Evolutionary conservation across 2,888 invertebrate species (phyloP).

Genomic region (Beris morrisii): DNA sequence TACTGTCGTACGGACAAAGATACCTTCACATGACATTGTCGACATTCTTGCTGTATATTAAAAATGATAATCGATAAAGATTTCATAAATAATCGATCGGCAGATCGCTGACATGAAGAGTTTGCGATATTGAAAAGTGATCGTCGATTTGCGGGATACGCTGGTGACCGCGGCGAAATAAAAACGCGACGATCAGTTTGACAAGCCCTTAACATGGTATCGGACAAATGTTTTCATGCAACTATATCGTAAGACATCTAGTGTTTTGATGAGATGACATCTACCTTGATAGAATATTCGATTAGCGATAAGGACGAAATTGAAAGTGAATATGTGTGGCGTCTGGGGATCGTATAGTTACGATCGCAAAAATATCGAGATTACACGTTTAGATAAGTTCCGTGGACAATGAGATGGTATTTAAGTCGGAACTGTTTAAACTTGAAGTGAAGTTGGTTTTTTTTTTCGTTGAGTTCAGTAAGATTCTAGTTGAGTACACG

Average conservation of each 20-base stretch:
- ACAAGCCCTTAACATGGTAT: slow-evolving; percentile 42
- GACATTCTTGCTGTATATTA: slow-evolving; percentile 52
- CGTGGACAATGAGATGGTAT: too few relatives aligned
- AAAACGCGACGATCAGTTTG: slow-evolving; percentile 22
- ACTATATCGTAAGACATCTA: slow-evolving; percentile 13
- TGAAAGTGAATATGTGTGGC: neutral
- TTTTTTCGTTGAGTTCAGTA: too few relatives aligned
- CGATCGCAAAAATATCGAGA: too few relatives aligned
- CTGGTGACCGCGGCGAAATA: neutral
- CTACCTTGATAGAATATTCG: slow-evolving; percentile 38
- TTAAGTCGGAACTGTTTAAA: too few relatives aligned
- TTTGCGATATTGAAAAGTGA: slow-evolving; percentile 21
- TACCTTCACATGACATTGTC: slow-evolving; percentile 35
- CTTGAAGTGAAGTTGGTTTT: too few relatives aligned
- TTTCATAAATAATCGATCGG: slow-evolving; percentile 39
- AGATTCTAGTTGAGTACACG: too few relatives aligned
- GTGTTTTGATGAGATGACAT: slow-evolving; percentile 30
- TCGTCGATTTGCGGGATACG: neutral
- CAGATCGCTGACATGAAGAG: slow-evolving; percentile 26
- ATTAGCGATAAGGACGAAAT: slow-evolving; percentile 32
- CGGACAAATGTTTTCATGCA: slow-evolving; percentile 47
- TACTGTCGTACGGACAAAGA: too few relatives aligned
- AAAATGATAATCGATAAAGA: slow-evolving; percentile 57
- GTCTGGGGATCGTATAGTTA: too few relatives aligned
- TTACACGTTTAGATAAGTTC: too few relatives aligned